Conservation (phyloP, 2,113 vertebrate genomes). For the Hippocampus guttulatus region DNA sequence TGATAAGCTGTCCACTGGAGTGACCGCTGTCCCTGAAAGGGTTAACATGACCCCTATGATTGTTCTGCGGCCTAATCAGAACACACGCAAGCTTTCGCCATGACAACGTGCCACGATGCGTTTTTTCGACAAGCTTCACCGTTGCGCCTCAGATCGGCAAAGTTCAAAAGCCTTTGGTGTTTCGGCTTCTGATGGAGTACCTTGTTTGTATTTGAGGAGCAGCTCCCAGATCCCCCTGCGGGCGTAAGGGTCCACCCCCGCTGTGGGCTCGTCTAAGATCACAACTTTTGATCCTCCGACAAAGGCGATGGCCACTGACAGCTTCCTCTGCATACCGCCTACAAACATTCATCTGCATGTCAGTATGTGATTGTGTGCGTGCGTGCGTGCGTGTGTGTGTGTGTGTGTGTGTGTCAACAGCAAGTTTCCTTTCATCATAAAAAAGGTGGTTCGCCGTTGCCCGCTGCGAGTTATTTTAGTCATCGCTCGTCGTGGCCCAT, state of each 20-base stretch:
- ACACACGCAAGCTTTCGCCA: background rate
- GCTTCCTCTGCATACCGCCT: conserved; percentile 98
- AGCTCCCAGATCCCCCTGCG: conserved; percentile 97
- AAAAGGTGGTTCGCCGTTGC: background rate
- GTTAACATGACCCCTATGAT: too few species aligned
- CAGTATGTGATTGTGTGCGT: background rate
- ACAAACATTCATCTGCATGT: conserved; percentile 6
- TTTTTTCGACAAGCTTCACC: background rate
- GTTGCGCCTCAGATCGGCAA: background rate
- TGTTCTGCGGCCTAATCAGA: background rate
- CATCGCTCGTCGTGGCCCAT: background rate
- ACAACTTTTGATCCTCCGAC: conserved; percentile 93
- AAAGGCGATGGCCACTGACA: conserved; percentile 95
- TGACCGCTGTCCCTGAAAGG: too few species aligned
- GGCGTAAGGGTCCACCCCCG: conserved; percentile 95
- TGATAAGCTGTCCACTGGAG: too few species aligned
- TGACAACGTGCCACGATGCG: too few species aligned
- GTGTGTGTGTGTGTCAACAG: background rate
- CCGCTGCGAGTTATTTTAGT: background rate
- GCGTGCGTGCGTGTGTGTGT: background rate
- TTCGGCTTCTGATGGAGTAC: conserved; percentile 57
- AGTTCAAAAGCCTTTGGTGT: background rate
- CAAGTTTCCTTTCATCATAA: background rate
- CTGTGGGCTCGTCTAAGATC: conserved; percentile 95
- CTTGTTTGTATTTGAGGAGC: conserved; percentile 91